Conservation (phyloP, 2,888 invertebrate genomes). For the Cryptus viduatorius region DNA sequence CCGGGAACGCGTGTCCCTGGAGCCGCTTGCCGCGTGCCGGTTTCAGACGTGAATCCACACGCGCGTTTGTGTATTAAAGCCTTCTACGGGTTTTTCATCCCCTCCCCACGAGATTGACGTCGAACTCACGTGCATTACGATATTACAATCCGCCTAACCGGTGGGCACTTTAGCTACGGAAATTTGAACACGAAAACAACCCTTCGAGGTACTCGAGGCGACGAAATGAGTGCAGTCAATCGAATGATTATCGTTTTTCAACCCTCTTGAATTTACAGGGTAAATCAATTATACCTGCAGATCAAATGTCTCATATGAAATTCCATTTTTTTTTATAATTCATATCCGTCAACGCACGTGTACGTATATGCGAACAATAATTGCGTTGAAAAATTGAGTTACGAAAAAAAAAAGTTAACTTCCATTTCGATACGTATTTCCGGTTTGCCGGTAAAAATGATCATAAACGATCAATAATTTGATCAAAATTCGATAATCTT, state of each 20-base stretch:
- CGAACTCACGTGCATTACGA: constrained; percentile 32
- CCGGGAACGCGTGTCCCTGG: constrained; percentile 73
- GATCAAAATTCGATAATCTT: no score
- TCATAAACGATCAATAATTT: no score
- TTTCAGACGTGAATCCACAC: constrained; percentile 39
- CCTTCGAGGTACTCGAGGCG: constrained; percentile 34
- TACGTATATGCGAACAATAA: no score
- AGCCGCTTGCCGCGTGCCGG: constrained; percentile 68
- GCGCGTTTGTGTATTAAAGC: constrained; percentile 1
- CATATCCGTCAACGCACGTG: neutral
- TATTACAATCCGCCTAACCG: constrained; percentile 39
- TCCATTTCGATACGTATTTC: no score
- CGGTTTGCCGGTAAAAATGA: no score
- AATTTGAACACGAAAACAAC: constrained; percentile 48
- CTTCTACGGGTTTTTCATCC: neutral
- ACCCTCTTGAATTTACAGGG: neutral
- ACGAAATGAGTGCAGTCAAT: constrained; percentile 56
- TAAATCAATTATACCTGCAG: neutral
- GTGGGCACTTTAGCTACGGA: constrained; percentile 37
- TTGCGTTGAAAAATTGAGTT: no score
- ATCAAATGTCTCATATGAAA: neutral
- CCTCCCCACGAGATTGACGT: neutral
- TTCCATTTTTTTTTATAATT: constrained; percentile 15
- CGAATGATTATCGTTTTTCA: constrained; percentile 37
- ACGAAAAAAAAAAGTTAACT: no score